Percentiles rank a stretch among this genome's conserved stretches.
Evolutionary conservation across 2,113 vertebrate species (phyloP).

Genomic region (Paradoxurus hermaphroditus): DNA sequence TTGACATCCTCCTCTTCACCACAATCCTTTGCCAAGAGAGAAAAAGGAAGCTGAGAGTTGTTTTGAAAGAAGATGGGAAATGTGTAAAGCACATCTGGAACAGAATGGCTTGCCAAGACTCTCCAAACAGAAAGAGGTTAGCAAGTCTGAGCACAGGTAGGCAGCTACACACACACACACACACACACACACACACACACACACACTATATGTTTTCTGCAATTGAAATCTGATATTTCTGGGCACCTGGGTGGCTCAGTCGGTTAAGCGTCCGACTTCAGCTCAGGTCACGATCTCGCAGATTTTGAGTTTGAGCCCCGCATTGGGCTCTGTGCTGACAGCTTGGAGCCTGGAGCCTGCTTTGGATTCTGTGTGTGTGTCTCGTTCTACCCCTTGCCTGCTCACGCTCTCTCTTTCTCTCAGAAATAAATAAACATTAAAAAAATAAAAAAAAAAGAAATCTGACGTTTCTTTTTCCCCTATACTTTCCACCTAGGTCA

Average conservation of each 20-base stretch:
- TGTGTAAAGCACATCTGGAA: not conserved
- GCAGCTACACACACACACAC: not conserved
- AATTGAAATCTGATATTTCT: slow-evolving; percentile 11
- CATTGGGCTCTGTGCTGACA: too few relatives aligned
- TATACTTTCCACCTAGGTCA: not conserved
- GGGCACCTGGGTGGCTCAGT: too few relatives aligned
- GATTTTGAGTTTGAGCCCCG: too few relatives aligned
- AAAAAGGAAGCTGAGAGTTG: not conserved
- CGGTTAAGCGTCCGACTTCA: too few relatives aligned
- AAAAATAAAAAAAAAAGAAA: too few relatives aligned
- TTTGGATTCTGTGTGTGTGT: too few relatives aligned
- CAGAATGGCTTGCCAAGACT: not conserved
- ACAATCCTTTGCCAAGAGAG: not conserved
- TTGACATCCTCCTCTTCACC: not conserved
- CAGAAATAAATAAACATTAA: too few relatives aligned
- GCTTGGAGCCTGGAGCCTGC: too few relatives aligned
- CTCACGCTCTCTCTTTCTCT: too few relatives aligned
- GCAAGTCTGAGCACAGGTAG: not conserved
- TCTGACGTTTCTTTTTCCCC: not conserved
- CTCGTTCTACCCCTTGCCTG: too few relatives aligned
- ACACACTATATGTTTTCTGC: not conserved
- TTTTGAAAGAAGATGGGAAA: not conserved
- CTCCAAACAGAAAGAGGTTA: not conserved
- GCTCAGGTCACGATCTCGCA: too few relatives aligned
- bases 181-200: not conserved